Base-by-base conservation (phyloP, 2,113 vertebrate species). In the Sigmodon hispidus region DNA sequence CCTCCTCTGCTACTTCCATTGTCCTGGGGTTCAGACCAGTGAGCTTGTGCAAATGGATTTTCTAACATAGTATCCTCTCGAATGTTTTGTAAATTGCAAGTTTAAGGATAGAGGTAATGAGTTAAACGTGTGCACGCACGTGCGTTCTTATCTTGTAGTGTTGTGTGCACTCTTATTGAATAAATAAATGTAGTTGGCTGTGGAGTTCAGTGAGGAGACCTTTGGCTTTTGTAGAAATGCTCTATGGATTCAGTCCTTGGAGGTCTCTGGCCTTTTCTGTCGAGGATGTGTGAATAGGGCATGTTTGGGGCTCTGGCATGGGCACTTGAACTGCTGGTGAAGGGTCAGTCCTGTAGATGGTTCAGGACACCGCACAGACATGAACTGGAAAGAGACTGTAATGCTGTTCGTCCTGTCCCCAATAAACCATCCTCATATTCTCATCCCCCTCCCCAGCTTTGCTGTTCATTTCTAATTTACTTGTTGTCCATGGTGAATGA, bases 401-500 rank as follows among this genome's bases (percentile, higher is more conserved):
- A 87, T 89, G 80, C 80, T 95, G 88, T 96, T 92, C 57, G 50
- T 95, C n/a, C 72, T 92, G 79, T 69, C 73, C 57, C 75, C 11
- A 89, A 72, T 73, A 87, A 67, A 61, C 90, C 13, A 43, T 94
- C 93, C 69, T 94, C 86, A n/a, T n/a, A n/a, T 88, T n/a, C 72
- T 24, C 45, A n/a, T 87, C 43, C 65, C 48, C 52, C 52, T 59
- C 76, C 85, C 63, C 43, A 0, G 77, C 85, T 94, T 95, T 96
- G 91, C 95, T 94, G 85, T 93, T 95, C 94, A 93, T 96, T 84
- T 40, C 93, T 88, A 96, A 61, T 97, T 95, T 97, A 95, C 96
- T 97, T 93, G 95, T 91, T 97, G 94, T 95, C 90, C 92, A 59
- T 96, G 95, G 85, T 97, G 94, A 97, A 92, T 94, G 96, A 97